These are phyloP conservation scores for Carterocephalus palaemon DNA, from an alignment of 2,888 invertebrate species.

Conservation along the genomic window DNA sequence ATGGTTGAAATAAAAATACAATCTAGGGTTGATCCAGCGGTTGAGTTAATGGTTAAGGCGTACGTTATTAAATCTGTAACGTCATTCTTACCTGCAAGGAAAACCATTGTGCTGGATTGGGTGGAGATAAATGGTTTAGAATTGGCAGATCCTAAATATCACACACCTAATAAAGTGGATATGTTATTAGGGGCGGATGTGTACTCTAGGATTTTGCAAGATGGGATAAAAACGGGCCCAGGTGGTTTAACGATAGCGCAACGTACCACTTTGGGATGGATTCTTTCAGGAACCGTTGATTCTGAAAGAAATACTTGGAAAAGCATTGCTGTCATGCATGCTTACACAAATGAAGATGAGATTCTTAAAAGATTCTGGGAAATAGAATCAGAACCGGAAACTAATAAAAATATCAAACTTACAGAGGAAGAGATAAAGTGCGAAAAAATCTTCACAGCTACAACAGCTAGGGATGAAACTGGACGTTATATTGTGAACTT, in stretches of 20 bases:
- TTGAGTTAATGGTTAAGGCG: constrained; percentile 11
- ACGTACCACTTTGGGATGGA: constrained; percentile 23
- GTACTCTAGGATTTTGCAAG: constrained; percentile 17
- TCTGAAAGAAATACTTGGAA: neutral
- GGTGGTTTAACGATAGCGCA: constrained; percentile 17
- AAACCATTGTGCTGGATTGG: constrained; percentile 4
- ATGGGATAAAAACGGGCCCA: constrained; percentile 15
- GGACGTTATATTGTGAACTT: constrained; percentile 31
- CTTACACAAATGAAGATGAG: constrained; percentile 19
- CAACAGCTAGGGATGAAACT: constrained; percentile 23
- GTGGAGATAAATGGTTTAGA: constrained; percentile 3
- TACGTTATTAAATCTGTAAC: constrained; percentile 21
- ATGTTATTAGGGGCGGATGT: constrained; percentile 25
- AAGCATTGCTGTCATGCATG: constrained; percentile 18
- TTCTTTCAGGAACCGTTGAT: constrained; percentile 17
- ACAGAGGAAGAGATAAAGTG: constrained; percentile 31
- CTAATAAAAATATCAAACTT: constrained; percentile 14
- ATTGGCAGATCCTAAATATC: constrained; percentile 26
- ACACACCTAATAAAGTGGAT: constrained; percentile 21
- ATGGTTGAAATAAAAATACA: constrained; percentile 28
- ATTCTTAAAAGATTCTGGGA: constrained; percentile 32
- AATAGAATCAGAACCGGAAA: constrained; percentile 29
- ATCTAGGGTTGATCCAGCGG: constrained; percentile 22
- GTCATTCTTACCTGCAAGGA: constrained; percentile 11
- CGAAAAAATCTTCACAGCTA: constrained; percentile 25